Conservation (phyloP, 2,888 invertebrate genomes). For the Tenthredo livida region DNA sequence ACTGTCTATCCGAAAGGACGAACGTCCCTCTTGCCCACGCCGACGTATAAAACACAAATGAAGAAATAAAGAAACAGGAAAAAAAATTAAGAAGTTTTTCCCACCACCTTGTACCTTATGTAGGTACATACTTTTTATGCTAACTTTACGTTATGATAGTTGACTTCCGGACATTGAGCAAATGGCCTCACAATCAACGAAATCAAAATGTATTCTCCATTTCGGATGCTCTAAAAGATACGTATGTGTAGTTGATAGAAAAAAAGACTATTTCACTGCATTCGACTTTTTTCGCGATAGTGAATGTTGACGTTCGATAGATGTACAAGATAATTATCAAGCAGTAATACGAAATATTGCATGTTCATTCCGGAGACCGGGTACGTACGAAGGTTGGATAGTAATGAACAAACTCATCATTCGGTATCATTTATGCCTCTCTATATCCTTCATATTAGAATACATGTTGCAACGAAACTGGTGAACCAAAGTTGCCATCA, state of each 20-base stretch:
- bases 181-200: too few species aligned
- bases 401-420: not conserved
- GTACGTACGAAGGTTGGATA: too few species aligned
- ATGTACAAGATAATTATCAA: too few species aligned
- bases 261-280: too few species aligned
- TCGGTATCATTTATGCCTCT: not conserved
- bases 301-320: too few species aligned
- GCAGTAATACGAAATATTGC: too few species aligned
- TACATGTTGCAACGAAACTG: not conserved
- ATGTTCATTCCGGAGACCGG: too few species aligned
- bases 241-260: too few species aligned
- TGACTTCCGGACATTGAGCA: too few species aligned
- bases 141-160: not conserved
- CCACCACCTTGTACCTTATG: not conserved
- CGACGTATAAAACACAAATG: not conserved
- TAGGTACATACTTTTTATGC: not conserved
- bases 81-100: not conserved
- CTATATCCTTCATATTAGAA: not conserved
- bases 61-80: not conserved
- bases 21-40: not conserved
- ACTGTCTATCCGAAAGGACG: constrained; percentile 2
- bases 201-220: too few species aligned
- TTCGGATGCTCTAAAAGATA: too few species aligned
- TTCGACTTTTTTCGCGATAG: too few species aligned
- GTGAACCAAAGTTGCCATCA: not conserved